Base-by-base conservation (phyloP, 2,888 invertebrate species). In the Liodrosophila aerea region DNA sequence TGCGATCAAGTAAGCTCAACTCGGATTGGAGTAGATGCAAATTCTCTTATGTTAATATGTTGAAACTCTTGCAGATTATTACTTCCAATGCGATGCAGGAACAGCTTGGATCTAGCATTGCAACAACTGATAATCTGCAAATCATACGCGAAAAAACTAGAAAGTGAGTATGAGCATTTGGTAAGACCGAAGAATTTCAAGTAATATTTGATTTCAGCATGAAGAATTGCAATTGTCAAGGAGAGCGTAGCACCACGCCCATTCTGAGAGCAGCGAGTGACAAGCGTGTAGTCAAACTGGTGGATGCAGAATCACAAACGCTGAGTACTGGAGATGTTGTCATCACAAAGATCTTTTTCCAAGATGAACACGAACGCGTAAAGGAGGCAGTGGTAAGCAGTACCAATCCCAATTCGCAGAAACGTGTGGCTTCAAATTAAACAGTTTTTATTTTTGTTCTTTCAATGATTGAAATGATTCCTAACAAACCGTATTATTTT, bases 251-350 rank as follows among this genome's bases (percentile, higher is more conserved):
- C 57, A 70, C 76, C 13, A 85, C 87, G 39, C 84, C 88, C 15
- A 83, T 86, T 31, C 27, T 76, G 16, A 64, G 53, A 31, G 33
- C 69, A 15, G 52, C 63, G 30, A 73, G 73, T 47, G 88, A 88
- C 56, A 86, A 81, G 37, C 82, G 81, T 34, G 33, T 73, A n/a
- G 64, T 85, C 15, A 87, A 88, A 64, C 63, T 85, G 58, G 76
- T 75, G 76, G 92, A 93, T 60, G 94, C 93, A 29, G 94, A 95
- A 58, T 86, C 90, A 29, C 97, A 97, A 90, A 97, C 97, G 1
- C 91, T 96, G 41, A 96, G 96, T 88, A 97, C 97, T 12, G 97
- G 97, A 45, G 97, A 97, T 88, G 95, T 97, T 86, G 97, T 97
- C 51, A 96, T 97, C 83, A 97, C 96, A 39, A 94, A 95, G 90